Conservation (phyloP, 1,140 invertebrate species). For the Palaemon carinicauda region DNA sequence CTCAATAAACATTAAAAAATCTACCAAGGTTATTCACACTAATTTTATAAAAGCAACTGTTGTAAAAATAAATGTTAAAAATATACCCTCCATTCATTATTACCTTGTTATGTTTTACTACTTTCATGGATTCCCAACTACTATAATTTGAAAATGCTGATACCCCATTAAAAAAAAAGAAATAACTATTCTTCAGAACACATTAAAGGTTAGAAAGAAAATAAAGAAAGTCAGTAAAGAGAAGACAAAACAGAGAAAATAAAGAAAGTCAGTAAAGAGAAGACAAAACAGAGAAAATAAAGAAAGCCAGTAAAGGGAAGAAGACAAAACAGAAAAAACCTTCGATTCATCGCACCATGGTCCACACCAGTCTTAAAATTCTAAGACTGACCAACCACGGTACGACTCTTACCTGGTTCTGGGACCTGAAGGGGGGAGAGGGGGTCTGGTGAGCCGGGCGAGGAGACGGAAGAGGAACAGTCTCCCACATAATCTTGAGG, state of each 20-base stretch:
- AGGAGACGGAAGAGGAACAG: slow-evolving; percentile 26
- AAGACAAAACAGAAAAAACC: not conserved
- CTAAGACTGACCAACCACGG: not conserved
- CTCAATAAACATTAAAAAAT: no score
- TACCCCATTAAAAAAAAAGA: no score
- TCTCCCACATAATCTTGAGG: slow-evolving; percentile 9
- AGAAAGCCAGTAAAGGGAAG: not conserved
- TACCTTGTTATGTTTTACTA: no score
- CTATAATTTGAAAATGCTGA: no score
- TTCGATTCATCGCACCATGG: not conserved
- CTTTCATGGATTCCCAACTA: no score
- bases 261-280: not conserved
- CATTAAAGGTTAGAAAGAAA: not conserved
- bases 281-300: not conserved
- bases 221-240: not conserved
- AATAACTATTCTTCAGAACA: not conserved
- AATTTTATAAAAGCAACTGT: no score
- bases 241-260: not conserved
- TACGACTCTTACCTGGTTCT: slow-evolving; percentile 29
- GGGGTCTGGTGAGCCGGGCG: not conserved
- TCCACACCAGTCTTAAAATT: not conserved
- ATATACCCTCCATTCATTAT: no score
- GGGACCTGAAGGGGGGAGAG: slow-evolving; percentile 45
- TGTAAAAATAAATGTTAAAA: no score
- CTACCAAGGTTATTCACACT: no score